These are phyloP conservation scores for Gallinago stenura DNA, from an alignment of 2,797 vertebrate genomes.

Conservation along the genomic window DNA sequence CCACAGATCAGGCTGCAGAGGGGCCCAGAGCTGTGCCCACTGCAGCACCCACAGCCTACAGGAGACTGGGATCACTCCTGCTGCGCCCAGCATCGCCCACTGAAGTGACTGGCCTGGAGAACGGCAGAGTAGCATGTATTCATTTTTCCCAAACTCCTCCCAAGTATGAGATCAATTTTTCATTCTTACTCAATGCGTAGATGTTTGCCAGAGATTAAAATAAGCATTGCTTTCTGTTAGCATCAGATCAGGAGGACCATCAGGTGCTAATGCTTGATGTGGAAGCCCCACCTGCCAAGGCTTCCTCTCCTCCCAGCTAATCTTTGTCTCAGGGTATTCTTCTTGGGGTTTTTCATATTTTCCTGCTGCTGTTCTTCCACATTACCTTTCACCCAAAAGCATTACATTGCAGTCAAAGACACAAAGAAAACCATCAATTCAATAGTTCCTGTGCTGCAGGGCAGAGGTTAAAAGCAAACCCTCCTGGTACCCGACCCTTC, in stretches of 20 bases:
- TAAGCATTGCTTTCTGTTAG: constrained; percentile 20
- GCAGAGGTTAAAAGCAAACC: background rate
- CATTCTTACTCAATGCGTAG: background rate
- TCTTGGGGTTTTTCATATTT: background rate
- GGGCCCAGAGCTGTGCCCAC: background rate
- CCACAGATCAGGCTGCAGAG: background rate
- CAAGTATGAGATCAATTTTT: constrained; percentile 34
- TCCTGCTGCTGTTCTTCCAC: background rate
- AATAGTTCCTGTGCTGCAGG: background rate
- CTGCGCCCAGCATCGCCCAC: background rate
- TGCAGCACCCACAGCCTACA: background rate
- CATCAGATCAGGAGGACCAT: background rate
- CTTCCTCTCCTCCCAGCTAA: background rate
- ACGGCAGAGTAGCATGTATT: background rate
- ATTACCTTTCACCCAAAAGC: background rate
- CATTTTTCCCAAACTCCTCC: constrained; percentile 20
- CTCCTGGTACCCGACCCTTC: background rate
- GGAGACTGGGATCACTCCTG: background rate
- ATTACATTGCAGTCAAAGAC: background rate
- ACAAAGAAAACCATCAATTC: background rate
- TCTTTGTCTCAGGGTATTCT: background rate
- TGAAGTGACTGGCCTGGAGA: background rate
- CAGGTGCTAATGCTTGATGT: background rate
- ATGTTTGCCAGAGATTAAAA: constrained; percentile 15
- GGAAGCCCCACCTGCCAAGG: background rate